Percentiles rank a stretch among this genome's conserved stretches.
These are phyloP conservation scores for Amphiprion clarkii DNA, from an alignment of 2,797 vertebrate species.

Conservation along the genomic window DNA sequence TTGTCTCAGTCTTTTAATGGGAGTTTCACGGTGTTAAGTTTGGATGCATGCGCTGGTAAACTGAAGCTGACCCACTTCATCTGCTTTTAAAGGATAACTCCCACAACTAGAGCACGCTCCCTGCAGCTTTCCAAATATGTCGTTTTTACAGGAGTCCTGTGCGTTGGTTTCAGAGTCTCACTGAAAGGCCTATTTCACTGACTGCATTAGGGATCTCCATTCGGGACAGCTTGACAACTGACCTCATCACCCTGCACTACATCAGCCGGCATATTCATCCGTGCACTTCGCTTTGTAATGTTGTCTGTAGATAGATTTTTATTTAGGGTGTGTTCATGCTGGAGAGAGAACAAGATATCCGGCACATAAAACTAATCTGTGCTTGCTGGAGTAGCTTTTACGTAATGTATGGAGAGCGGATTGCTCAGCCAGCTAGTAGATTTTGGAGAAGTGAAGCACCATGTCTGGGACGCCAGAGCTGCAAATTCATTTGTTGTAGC, in stretches of 20 bases:
- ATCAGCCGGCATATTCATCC: not conserved
- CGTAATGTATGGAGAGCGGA: too few relatives aligned
- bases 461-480: too few relatives aligned
- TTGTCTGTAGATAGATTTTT: not conserved
- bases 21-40: slow-evolving; percentile 25
- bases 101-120: not conserved
- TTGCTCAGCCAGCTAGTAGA: too few relatives aligned
- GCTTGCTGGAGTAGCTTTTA: too few relatives aligned
- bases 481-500: too few relatives aligned
- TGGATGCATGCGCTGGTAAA: slow-evolving; percentile 8
- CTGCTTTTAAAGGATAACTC: slow-evolving; percentile 7
- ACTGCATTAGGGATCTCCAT: not conserved
- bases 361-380: too few relatives aligned
- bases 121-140: not conserved
- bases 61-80: slow-evolving; percentile 19
- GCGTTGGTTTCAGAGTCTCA: not conserved
- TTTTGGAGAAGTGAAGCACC: too few relatives aligned
- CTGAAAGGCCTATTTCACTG: not conserved
- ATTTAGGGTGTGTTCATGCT: too few relatives aligned
- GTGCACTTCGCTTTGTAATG: too few relatives aligned
- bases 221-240: not conserved
- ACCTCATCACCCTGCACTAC: too few relatives aligned
- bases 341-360: too few relatives aligned
- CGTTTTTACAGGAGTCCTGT: not conserved
- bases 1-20: slow-evolving; percentile 43